phyloP scores from a whole-genome alignment of 2,797 vertebrate species.

The Selene dorsalis region DNA sequence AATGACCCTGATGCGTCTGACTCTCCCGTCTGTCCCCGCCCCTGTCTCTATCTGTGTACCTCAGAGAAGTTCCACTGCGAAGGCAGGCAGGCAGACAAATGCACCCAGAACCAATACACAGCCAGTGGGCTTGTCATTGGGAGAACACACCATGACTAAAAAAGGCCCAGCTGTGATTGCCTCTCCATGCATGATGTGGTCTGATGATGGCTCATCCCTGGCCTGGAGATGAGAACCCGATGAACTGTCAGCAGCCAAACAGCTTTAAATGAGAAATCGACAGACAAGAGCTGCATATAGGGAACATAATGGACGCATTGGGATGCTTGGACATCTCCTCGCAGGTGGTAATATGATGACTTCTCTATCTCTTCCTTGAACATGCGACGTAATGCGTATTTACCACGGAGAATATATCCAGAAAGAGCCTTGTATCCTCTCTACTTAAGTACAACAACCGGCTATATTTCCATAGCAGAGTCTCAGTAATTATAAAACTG shows the following conservation, averaged over 20 bases:
- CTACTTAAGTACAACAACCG: conserved; percentile 51
- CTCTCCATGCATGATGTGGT: conserved; percentile 84
- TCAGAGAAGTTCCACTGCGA: conserved; percentile 59
- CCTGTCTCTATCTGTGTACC: conserved; percentile 66
- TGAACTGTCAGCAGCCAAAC: conserved; percentile 81
- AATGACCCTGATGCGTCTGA: conserved; percentile 70
- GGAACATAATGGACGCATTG: conserved; percentile 64
- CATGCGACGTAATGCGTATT: conserved; percentile 35
- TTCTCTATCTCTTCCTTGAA: conserved; percentile 55
- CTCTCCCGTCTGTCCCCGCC: conserved; percentile 67
- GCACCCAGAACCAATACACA: conserved; percentile 62
- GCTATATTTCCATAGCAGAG: conserved; percentile 50
- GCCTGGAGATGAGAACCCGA: conserved; percentile 81
- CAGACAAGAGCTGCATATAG: conserved; percentile 76
- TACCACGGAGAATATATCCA: conserved; percentile 29
- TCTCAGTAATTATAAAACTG: conserved; percentile 82
- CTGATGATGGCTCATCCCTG: conserved; percentile 81
- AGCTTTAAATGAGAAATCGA: conserved; percentile 81
- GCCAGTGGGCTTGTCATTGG: conserved; percentile 79
- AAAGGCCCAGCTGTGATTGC: conserved; percentile 81
- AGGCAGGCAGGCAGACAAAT: conserved; percentile 67
- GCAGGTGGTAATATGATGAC: conserved; percentile 67
- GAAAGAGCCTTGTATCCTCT: conserved; percentile 31
- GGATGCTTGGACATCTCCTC: conserved; percentile 59
- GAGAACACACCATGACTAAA: conserved; percentile 79